Conservation (phyloP, 2,113 vertebrate species). For the Callionymus lyra region DNA sequence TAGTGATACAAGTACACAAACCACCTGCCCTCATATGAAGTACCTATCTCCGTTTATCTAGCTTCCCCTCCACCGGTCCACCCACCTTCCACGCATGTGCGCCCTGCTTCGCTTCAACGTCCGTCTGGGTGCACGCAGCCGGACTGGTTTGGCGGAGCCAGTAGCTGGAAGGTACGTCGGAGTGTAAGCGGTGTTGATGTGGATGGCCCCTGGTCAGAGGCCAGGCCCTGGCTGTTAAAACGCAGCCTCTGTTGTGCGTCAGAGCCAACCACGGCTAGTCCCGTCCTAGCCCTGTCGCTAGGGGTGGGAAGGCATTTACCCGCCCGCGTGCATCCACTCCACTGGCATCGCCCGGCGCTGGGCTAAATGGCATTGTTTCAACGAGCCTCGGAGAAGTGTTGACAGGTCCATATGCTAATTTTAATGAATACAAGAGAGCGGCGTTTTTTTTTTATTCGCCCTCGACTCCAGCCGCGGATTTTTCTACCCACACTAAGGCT, state of each 20-base stretch:
- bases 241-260: conserved; percentile 58
- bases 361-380: conserved; percentile 99
- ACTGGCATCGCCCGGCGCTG: conserved; percentile 87
- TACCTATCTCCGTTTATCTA: too few relatives aligned
- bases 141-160: conserved; percentile 35
- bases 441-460: conserved; percentile 73
- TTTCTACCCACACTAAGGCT: conserved; percentile 75
- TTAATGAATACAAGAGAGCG: conserved; percentile 91
- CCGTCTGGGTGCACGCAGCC: conserved; percentile 15
- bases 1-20: too few relatives aligned
- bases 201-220: conserved; percentile 65
- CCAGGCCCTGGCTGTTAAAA: conserved; percentile 65
- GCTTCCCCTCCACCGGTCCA: too few relatives aligned
- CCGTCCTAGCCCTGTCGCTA: conserved; percentile 65
- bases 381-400: conserved; percentile 90
- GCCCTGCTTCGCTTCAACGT: conserved; percentile 23
- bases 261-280: conserved; percentile 70
- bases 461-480: conserved; percentile 82
- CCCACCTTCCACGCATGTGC: background rate
- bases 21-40: too few relatives aligned
- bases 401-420: conserved; percentile 99
- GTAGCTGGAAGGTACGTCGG: conserved; percentile 58
- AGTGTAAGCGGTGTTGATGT: conserved; percentile 66
- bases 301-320: conserved; percentile 77
- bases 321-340: conserved; percentile 83